Evolutionary conservation across 1,140 invertebrate genomes (phyloP).

Genomic region (Calephelis nemesis): DNA sequence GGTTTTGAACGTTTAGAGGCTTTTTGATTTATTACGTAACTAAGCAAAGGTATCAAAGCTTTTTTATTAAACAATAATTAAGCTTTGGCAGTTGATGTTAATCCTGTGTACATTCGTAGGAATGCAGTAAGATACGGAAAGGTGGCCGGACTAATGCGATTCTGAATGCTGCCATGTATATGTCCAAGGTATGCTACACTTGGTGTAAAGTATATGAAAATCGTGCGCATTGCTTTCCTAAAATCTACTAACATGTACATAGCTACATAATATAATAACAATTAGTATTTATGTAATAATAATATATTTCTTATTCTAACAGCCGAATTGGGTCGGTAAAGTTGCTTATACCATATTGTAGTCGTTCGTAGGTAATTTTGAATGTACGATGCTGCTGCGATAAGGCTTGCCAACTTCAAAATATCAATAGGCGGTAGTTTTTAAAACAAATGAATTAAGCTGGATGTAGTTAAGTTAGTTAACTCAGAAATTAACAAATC

Average conservation of each 20-base stretch:
- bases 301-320: background rate
- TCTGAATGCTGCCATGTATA: constrained; percentile 76
- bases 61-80: background rate
- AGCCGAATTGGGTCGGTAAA: too few species aligned
- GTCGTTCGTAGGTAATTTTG: too few species aligned
- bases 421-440: too few species aligned
- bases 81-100: constrained; percentile 24
- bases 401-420: too few species aligned
- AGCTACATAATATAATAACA: background rate
- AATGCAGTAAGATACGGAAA: constrained; percentile 77
- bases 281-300: background rate
- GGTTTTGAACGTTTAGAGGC: background rate
- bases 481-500: too few species aligned
- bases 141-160: constrained; percentile 68
- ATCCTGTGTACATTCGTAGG: constrained; percentile 69
- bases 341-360: too few species aligned
- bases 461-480: too few species aligned
- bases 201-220: constrained; percentile 33
- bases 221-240: constrained; percentile 34
- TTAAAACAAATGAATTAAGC: too few species aligned
- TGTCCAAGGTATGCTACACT: constrained; percentile 72
- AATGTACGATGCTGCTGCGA: too few species aligned
- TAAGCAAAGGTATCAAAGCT: background rate
- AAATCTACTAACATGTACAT: constrained; percentile 19
- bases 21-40: background rate